phyloP scores from a whole-genome alignment of 53 echinoderm and acorn worm species.

The Henricia sp. region DNA sequence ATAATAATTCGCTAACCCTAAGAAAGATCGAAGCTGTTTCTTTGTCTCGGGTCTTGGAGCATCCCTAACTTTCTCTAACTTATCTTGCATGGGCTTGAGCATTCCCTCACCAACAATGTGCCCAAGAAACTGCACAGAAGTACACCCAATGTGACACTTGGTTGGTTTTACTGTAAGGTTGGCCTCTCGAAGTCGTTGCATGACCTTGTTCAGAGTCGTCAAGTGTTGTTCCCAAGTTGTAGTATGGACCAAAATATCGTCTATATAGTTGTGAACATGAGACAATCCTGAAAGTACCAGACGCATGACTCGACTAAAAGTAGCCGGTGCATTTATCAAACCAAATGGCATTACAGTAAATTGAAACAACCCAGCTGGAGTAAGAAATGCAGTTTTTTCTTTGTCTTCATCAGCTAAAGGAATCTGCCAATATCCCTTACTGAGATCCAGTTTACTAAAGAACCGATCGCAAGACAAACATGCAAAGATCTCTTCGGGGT shows the following conservation, averaged over 20 bases:
- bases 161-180: slow-evolving; percentile 62
- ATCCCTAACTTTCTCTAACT: slow-evolving; percentile 36
- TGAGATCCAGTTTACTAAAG: slow-evolving; percentile 41
- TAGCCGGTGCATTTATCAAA: slow-evolving; percentile 53
- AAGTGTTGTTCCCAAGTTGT: slow-evolving; percentile 70
- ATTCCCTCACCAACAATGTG: slow-evolving; percentile 59
- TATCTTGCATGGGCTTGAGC: slow-evolving; percentile 54
- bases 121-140: too few species aligned
- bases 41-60: slow-evolving; percentile 69
- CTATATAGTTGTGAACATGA: slow-evolving; percentile 64
- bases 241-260: slow-evolving; percentile 73
- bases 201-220: slow-evolving; percentile 36
- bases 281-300: slow-evolving; percentile 22
- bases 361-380: slow-evolving; percentile 60
- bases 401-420: not conserved
- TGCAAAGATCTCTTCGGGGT: slow-evolving; percentile 45
- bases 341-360: slow-evolving; percentile 64
- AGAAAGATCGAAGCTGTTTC: slow-evolving; percentile 68
- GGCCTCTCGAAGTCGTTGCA: slow-evolving; percentile 50
- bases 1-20: slow-evolving; percentile 69
- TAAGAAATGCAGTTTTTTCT: slow-evolving; percentile 33
- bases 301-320: slow-evolving; percentile 58
- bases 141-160: slow-evolving; percentile 65
- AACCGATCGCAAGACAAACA: slow-evolving; percentile 24
- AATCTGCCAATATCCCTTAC: slow-evolving; percentile 37